Conservation (phyloP, 1,140 invertebrate genomes). For the Oryctes rhinoceros region DNA sequence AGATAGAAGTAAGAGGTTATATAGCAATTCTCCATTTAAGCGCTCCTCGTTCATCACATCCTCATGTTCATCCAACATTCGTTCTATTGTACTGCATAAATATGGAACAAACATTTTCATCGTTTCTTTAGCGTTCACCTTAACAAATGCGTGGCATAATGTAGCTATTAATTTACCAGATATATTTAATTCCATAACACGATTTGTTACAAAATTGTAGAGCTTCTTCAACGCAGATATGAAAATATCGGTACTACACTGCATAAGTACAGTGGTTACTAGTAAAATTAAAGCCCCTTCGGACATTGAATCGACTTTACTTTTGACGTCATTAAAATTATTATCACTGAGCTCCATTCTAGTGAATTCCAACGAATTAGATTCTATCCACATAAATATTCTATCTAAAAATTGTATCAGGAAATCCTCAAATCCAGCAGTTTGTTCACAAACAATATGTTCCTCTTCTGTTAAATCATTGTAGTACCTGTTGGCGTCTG, state of each 20-base stretch:
- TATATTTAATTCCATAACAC: constrained; percentile 82
- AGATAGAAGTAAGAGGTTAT: constrained; percentile 79
- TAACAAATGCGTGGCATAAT: constrained; percentile 72
- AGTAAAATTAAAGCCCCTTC: constrained; percentile 76
- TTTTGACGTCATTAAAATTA: constrained; percentile 64
- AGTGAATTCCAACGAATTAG: constrained; percentile 72
- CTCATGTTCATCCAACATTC: constrained; percentile 65
- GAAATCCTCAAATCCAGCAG: constrained; percentile 88
- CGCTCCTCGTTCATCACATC: constrained; percentile 76
- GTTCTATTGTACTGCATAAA: constrained; percentile 70
- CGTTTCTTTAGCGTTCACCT: constrained; percentile 73
- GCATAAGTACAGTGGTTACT: constrained; percentile 70
- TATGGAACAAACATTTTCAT: constrained; percentile 77
- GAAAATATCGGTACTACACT: constrained; percentile 68
- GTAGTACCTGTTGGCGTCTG: constrained; percentile 71
- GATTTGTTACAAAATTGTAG: constrained; percentile 74
- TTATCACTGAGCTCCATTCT: constrained; percentile 71
- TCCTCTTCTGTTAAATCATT: constrained; percentile 81
- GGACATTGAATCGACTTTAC: constrained; percentile 74
- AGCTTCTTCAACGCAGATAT: constrained; percentile 77
- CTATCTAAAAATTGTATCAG: constrained; percentile 86
- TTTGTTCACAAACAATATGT: constrained; percentile 77
- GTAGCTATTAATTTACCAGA: constrained; percentile 78
- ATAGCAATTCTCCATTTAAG: constrained; percentile 81
- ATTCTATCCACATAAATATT: constrained; percentile 78